Evolutionary conservation across 2,797 vertebrate species (phyloP), one percentile per base, ranked within the genome.

Genomic region (Rhynchotus rufescens): DNA sequence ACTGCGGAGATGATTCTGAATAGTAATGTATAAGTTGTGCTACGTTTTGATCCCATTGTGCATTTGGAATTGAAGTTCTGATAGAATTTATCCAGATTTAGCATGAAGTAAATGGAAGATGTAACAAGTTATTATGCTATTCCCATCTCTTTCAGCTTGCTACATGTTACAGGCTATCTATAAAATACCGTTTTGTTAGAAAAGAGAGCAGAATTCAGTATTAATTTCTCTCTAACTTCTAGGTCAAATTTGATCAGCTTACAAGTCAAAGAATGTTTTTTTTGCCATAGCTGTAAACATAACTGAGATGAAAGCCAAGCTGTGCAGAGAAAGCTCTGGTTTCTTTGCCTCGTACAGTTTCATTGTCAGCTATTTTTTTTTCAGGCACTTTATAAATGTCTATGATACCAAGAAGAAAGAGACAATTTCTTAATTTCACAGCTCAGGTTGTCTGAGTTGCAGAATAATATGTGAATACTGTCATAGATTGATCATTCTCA

Each of bases 211-310:
- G 82, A 68, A 57, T 21, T 74, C 73, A 51, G 19, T 34, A 54
- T 80, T 85, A 30, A 79, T 93, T 92, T 92, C 73, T 80, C 36
- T 64, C 22, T 67, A 57, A 47, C 59, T 49, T 74, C 40, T 73
- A 87, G 69, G 59, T 95, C 93, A 89, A 94, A 80, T 84, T 12
- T 78, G 86, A 65, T 83, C 78, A 62, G 49, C 25, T 94, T 88
- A 87, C 71, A 81, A 92, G 75, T 42, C 73, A 77, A 68, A 62
- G 54, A 57, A 59, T 51, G 71, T 88, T 77, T 79, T 8, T 96
- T 79, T 8, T 96, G 79, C 34, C 34, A 17, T 30, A 5, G 79
- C 32, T 4, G 7, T 36, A 40, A 93, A 93, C 32, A 60, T 54
- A 42, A 85, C 79, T 92, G 91, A 90, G 81, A 80, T 2, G 17